Percentiles rank a stretch among this genome's conserved stretches.
Evolutionary conservation across 1,140 invertebrate species (phyloP).

Genomic region (Zaprionus ornatus): DNA sequence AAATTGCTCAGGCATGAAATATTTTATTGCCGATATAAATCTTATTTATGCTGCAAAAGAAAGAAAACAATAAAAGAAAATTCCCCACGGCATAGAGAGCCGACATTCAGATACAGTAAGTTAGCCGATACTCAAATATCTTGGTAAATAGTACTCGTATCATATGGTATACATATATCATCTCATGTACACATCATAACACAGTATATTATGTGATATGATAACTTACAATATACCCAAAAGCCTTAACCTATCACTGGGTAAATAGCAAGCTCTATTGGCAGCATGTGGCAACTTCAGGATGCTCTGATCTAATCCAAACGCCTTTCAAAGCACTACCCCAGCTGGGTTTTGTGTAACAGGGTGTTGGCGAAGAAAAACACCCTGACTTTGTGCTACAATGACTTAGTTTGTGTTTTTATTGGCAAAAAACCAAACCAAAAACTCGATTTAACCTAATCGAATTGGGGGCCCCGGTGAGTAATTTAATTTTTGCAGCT

Average conservation of each 20-base stretch:
- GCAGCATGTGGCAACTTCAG: not conserved
- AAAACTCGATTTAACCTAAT: conserved; percentile 74
- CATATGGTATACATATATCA: no score
- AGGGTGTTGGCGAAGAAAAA: not conserved
- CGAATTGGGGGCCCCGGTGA: conserved; percentile 51
- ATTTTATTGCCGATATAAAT: conserved; percentile 75
- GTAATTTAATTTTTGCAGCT: conserved; percentile 63
- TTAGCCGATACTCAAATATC: not conserved
- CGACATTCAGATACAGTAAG: not conserved
- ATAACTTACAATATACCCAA: not conserved
- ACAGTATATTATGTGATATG: not conserved
- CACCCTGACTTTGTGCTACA: conserved; percentile 15
- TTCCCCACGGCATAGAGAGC: not conserved
- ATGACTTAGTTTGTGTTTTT: conserved; percentile 57
- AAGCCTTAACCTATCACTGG: not conserved
- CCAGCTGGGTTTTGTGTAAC: not conserved
- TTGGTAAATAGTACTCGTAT: no score
- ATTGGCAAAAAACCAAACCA: conserved; percentile 59
- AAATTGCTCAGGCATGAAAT: conserved; percentile 61
- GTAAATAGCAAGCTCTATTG: not conserved
- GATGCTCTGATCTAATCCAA: not conserved
- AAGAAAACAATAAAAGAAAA: conserved; percentile 29
- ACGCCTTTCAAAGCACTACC: not conserved
- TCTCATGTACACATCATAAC: not conserved
- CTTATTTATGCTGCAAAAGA: conserved; percentile 56